These are phyloP conservation scores for Plebejus argus DNA, from an alignment of 2,888 invertebrate genomes.

Conservation along the genomic window DNA sequence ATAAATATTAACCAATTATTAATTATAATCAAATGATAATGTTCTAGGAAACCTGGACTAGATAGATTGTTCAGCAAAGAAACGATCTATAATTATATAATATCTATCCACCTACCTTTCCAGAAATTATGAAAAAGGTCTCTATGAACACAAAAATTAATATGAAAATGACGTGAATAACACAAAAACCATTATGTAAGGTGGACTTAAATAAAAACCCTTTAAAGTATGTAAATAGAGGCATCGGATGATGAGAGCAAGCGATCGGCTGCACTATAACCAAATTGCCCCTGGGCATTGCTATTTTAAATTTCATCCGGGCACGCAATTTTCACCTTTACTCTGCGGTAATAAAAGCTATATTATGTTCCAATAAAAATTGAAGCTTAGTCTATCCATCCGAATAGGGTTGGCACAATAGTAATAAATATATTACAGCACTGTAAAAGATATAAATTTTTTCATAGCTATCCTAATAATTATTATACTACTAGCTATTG, in stretches of 20 bases:
- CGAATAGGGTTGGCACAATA: slow-evolving; percentile 12
- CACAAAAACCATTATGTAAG: not conserved
- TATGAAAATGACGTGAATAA: not conserved
- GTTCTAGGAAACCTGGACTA: no score
- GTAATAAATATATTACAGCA: not conserved
- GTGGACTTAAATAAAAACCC: slow-evolving; percentile 37
- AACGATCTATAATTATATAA: no score
- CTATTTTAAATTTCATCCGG: slow-evolving; percentile 37
- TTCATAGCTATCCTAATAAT: no score
- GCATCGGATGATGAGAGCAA: slow-evolving; percentile 42
- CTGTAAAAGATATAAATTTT: no score
- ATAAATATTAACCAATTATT: no score
- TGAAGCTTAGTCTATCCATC: slow-evolving; percentile 42
- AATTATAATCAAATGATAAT: no score
- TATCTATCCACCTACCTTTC: no score
- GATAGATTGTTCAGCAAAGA: no score
- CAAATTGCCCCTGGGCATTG: slow-evolving; percentile 42
- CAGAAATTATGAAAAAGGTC: no score
- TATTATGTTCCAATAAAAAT: slow-evolving; percentile 37
- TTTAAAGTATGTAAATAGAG: slow-evolving; percentile 45
- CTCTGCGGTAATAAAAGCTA: slow-evolving; percentile 46
- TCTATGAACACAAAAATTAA: not conserved
- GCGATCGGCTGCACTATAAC: slow-evolving; percentile 44
- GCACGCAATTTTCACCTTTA: slow-evolving; percentile 49
- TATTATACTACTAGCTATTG: no score